Conservation (phyloP, 2,113 vertebrate species). For the Gopherus evgoodei region DNA sequence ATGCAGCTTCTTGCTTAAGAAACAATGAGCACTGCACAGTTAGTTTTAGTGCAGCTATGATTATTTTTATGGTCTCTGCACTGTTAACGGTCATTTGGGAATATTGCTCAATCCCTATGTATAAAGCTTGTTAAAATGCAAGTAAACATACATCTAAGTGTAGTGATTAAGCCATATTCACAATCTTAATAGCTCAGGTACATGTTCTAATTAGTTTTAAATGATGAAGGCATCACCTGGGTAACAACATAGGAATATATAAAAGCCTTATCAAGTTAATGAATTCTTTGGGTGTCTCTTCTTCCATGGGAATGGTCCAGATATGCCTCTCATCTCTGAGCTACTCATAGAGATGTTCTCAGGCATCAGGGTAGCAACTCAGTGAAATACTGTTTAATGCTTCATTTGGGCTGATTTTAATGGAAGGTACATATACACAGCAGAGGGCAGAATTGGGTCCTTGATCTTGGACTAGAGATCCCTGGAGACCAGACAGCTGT, state of each 20-base stretch:
- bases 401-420: not conserved
- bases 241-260: accelerated
- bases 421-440: not conserved
- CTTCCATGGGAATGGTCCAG: not conserved
- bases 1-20: accelerated
- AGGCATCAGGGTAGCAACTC: conserved; percentile 20
- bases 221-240: not conserved
- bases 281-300: not conserved
- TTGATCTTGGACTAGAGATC: conserved; percentile 13
- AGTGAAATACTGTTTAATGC: not conserved
- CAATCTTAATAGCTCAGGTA: not conserved
- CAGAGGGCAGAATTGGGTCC: conserved; percentile 16
- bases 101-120: not conserved
- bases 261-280: not conserved
- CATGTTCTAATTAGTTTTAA: not conserved
- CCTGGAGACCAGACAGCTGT: conserved; percentile 19
- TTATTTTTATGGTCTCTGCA: not conserved
- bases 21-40: not conserved
- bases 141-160: conserved; percentile 1
- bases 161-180: not conserved
- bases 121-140: not conserved
- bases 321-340: not conserved
- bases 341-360: not conserved
- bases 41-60: not conserved
- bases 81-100: not conserved